Evolutionary conservation across 1,140 invertebrate genomes (phyloP).

Genomic region (Meloidogyne exigua): DNA sequence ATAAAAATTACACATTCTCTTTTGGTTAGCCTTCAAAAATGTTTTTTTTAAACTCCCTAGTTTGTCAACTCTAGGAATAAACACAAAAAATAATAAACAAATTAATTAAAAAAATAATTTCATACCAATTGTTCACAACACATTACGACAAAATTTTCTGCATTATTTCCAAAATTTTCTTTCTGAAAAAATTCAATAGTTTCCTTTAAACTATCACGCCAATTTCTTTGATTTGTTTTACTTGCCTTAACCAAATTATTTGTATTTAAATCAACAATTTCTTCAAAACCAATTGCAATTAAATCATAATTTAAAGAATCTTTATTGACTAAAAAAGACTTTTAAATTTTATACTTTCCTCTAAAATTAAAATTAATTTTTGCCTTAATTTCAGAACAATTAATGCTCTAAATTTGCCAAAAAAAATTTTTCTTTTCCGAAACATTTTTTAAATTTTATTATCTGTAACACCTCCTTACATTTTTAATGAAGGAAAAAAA

Average conservation of each 20-base stretch:
- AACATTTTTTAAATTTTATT: too few species aligned
- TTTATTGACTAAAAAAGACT: constrained; percentile 41
- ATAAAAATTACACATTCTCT: too few species aligned
- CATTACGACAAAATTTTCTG: constrained; percentile 83
- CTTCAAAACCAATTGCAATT: constrained; percentile 96
- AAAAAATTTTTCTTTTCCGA: too few species aligned
- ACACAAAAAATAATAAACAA: too few species aligned
- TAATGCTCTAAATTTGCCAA: too few species aligned
- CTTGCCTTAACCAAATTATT: constrained; percentile 95
- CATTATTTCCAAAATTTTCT: constrained; percentile 65
- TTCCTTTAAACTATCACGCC: constrained; percentile 91
- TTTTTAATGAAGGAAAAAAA: constrained; percentile 62
- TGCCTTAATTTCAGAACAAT: too few species aligned
- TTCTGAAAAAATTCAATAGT: constrained; percentile 70
- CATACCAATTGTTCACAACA: constrained; percentile 89
- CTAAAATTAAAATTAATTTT: too few species aligned
- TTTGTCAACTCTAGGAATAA: too few species aligned
- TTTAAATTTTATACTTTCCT: constrained; percentile 44
- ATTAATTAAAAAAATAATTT: background rate
- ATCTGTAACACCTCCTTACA: too few species aligned
- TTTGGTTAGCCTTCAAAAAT: too few species aligned
- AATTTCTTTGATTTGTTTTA: constrained; percentile 89
- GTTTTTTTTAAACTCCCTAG: too few species aligned
- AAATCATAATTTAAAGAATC: constrained; percentile 67
- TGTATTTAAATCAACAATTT: constrained; percentile 98